These are phyloP conservation scores for Erithacus rubecula DNA, from an alignment of 2,797 vertebrate genomes.

Conservation along the genomic window DNA sequence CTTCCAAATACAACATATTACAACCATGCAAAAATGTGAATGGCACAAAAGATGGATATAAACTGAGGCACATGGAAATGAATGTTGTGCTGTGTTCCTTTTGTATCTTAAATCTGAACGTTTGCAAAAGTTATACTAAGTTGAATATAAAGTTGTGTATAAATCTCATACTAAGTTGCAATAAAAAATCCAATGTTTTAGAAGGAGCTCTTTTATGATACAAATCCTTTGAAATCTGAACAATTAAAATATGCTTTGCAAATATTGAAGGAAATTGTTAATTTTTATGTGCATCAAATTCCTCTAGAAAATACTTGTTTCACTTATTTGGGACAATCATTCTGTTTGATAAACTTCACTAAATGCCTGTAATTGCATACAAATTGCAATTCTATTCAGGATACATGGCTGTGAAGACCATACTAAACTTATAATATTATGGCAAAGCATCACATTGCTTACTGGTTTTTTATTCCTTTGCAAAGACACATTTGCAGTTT, in stretches of 20 bases:
- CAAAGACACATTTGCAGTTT: background rate
- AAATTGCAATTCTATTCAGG: background rate
- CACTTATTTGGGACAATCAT: background rate
- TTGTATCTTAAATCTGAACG: background rate
- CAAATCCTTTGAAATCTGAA: background rate
- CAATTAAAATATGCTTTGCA: background rate
- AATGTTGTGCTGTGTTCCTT: background rate
- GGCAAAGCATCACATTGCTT: background rate
- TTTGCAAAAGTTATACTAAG: background rate
- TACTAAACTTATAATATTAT: background rate
- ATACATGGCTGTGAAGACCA: background rate
- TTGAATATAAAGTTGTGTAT: too few relatives aligned
- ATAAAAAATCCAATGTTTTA: background rate
- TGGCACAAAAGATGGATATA: slow-evolving; percentile 27
- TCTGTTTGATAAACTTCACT: background rate
- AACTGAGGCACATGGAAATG: slow-evolving; percentile 31
- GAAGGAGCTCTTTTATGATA: background rate
- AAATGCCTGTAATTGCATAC: background rate
- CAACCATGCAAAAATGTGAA: slow-evolving; percentile 22
- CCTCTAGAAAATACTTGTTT: background rate
- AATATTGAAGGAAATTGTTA: background rate
- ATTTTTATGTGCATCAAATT: background rate
- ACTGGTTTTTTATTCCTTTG: background rate
- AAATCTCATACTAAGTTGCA: background rate
- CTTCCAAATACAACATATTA: background rate